phyloP scores from a whole-genome alignment of 64 coral and sea anemone genomes.

The Porites lutea region DNA sequence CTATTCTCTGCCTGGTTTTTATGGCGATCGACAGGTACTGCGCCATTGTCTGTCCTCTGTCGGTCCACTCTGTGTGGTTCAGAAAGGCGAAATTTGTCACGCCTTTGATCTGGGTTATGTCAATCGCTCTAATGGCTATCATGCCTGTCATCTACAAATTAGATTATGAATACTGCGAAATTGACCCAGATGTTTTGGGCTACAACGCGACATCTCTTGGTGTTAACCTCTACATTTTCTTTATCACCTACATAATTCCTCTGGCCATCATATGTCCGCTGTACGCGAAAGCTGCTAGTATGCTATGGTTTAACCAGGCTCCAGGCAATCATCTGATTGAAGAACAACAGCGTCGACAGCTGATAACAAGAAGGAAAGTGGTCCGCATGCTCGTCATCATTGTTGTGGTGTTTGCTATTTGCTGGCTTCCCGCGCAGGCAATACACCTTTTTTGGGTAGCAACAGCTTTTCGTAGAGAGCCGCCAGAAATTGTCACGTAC shows the following conservation, averaged over 20 bases:
- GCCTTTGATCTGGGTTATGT: slow-evolving; percentile 45
- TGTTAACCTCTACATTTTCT: slow-evolving; percentile 7
- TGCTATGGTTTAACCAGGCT: slow-evolving; percentile 45
- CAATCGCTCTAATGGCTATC: slow-evolving; percentile 35
- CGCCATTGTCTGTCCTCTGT: slow-evolving; percentile 25
- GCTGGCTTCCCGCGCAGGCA: slow-evolving; percentile 64
- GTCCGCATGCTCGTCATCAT: slow-evolving; percentile 68
- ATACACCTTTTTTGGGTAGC: not conserved
- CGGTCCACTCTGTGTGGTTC: slow-evolving; percentile 18
- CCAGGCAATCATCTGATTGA: slow-evolving; percentile 24
- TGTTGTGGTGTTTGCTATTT: slow-evolving; percentile 43
- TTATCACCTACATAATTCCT: slow-evolving; percentile 42
- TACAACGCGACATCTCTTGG: not conserved
- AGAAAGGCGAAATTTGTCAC: slow-evolving; percentile 43
- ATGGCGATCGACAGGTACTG: slow-evolving; percentile 55
- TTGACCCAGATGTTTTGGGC: not conserved
- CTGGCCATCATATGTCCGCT: slow-evolving; percentile 41
- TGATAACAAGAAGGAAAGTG: not conserved
- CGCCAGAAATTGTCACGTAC: not conserved
- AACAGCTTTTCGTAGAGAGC: too few species aligned
- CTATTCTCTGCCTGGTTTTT: slow-evolving; percentile 20
- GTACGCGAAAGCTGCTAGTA: slow-evolving; percentile 39
- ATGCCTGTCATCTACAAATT: not conserved
- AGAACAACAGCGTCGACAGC: not conserved
- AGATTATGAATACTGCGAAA: not conserved